Evolutionary conservation across 2,888 invertebrate species (phyloP), one percentile per base, ranked within the genome.

Genomic region (Theretra japonica): DNA sequence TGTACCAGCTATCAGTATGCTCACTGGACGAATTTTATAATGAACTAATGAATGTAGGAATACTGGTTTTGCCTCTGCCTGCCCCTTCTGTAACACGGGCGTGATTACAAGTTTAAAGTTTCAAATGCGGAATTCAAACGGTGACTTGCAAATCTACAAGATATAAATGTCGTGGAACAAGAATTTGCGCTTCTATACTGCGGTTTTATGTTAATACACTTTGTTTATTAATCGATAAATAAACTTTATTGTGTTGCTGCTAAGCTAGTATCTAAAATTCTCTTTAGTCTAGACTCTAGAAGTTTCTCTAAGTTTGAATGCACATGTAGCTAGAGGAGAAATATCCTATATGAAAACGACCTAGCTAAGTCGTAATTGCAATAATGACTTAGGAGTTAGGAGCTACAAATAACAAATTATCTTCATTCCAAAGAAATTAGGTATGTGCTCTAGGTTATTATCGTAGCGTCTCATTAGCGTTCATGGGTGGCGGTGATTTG

Each of bases 111-210:
- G n/a, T 4, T n/a, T 2, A 3, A 17, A 50, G 19, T 19, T 19
- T 0, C 0, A 23, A 48, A 65, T n/a, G 23, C 6, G 21, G 15
- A 21, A 62, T 62, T 62, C 33, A 41, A 5, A 62, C 21, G 21
- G 60, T 33, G 30, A 62, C n/a, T 62, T 53, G n/a, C n/a, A n/a
- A 53, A 53, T 53, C 1, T 48, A 33, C n/a, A 62, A 41, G 21
- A 48, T 23, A 65, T 41, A 48, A 65, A 65, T 48, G 48, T 65
- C 21, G 65, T 33, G 30, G 30, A 62, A 30, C 33, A 60, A 60
- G 30, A 19, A 33, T 33, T n/a, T 33, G 33, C n/a, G n/a, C 60
- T 60, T 60, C 30, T 30, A 59, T 28, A 28, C 33, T 62, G 33
- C 33, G 33, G n/a, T 33, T n/a, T 33, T 33, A 62, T 62, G 60